Percentiles rank a stretch among this genome's conserved stretches.
Evolutionary conservation across 2,113 vertebrate genomes (phyloP).

Genomic region (Panthera leo): DNA sequence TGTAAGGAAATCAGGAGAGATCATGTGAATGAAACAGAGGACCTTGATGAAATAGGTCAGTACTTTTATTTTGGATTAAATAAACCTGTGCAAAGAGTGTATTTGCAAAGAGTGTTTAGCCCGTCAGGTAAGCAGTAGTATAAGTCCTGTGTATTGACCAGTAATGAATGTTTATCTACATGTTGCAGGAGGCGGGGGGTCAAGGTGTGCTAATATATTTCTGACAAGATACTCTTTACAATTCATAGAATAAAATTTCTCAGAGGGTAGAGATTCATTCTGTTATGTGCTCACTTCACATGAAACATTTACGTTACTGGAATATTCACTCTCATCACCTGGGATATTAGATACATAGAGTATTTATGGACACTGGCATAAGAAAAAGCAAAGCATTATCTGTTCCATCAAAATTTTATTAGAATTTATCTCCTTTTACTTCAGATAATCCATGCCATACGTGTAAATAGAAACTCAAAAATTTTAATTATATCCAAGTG

Average conservation of each 20-base stretch:
- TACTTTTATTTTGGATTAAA: background rate
- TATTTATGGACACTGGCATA: background rate
- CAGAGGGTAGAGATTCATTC: background rate
- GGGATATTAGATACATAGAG: background rate
- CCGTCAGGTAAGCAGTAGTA: background rate
- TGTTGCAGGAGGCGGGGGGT: background rate
- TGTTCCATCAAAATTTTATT: slow-evolving; percentile 1
- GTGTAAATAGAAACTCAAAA: background rate
- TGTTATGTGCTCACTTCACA: background rate
- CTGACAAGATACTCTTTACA: background rate
- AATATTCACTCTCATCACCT: background rate
- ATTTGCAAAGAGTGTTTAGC: background rate
- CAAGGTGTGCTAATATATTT: background rate
- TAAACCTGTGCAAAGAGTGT: background rate
- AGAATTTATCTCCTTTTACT: background rate
- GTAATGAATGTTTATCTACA: background rate
- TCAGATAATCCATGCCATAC: background rate
- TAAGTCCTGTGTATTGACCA: background rate
- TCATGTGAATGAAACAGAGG: background rate
- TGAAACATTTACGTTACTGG: background rate
- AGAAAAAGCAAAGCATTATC: slow-evolving; percentile 21
- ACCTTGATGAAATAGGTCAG: background rate
- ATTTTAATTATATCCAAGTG: slow-evolving; percentile 2
- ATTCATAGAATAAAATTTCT: background rate
- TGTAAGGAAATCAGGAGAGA: background rate